Base-by-base conservation (phyloP, 2,888 invertebrate species). In the Fragum whitleyi region DNA sequence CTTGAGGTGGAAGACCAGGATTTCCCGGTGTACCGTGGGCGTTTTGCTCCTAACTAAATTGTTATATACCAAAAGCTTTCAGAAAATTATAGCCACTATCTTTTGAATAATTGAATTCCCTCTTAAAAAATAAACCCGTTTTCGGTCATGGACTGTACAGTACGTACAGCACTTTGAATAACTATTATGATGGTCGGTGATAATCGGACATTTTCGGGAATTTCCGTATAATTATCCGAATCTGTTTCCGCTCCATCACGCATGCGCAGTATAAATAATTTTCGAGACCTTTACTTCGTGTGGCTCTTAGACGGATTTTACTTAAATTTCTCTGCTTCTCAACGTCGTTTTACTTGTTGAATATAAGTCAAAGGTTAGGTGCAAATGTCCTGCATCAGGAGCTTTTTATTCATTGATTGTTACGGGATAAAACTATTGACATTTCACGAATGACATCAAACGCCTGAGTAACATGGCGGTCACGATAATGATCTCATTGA, bases 401-500 rank as follows among this genome's bases (percentile, higher is more conserved):
- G n/a, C n/a, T n/a, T n/a, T n/a, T n/a, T n/a, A n/a, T n/a, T n/a
- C n/a, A n/a, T n/a, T n/a, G n/a, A n/a, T n/a, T n/a, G n/a, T n/a
- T n/a, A n/a, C n/a, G n/a, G n/a, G 21, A 7, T 2, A 23, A 28
- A 9, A 28, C 19, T 29, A 16, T 26, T 21, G 21, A n/a, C 23
- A 51, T 69, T 39, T 51, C 14, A 53, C 51, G 65, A 77, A 77
- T 81, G 77, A 74, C 77, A 77, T 73, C 76, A 75, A 78, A 82
- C 85, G 81, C 85, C 85, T 85, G 79, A 77, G 29, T 74, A 85
- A 81, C 69, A 89, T 89, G 89, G 89, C 89, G 89, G 89, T 86
- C 86, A 77, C 57, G 79, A 74, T 78, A 74, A 75, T 81, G 73
- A 76, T 62, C 76, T 62, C 72, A 85, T 81, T 87, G 86, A 88